Percentiles rank a stretch among this genome's conserved stretches.
Evolutionary conservation across 2,113 vertebrate species (phyloP).

Genomic region (Campylomormyrus tamandua): DNA sequence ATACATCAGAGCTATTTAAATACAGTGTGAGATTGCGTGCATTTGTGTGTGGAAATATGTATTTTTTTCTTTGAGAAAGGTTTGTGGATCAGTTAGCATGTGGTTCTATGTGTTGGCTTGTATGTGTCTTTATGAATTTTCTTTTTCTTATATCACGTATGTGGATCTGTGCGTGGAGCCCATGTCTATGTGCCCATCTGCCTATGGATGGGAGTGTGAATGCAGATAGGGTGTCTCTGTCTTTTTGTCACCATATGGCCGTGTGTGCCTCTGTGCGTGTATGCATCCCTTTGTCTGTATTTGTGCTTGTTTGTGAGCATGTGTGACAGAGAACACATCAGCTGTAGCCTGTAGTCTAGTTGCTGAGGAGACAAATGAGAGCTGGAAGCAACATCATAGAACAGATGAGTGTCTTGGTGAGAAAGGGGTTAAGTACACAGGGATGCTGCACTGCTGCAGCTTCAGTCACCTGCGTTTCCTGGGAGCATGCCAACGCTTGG

Average conservation of each 20-base stretch:
- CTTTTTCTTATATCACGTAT: neutral
- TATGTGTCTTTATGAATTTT: neutral
- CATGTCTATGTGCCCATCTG: neutral
- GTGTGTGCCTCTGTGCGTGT: neutral
- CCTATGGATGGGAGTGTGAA: neutral
- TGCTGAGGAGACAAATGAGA: neutral
- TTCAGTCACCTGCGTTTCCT: slow-evolving; percentile 27
- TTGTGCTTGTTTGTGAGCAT: neutral
- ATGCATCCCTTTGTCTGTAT: neutral
- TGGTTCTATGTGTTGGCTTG: neutral
- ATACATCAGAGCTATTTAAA: neutral
- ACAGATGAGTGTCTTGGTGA: neutral
- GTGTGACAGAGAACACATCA: neutral
- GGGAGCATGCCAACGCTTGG: slow-evolving; percentile 35
- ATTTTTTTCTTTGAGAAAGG: neutral
- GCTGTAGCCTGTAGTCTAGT: neutral
- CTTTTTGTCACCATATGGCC: neutral
- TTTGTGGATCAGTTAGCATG: neutral
- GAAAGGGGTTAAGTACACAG: slow-evolving; percentile 7
- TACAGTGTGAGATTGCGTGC: neutral
- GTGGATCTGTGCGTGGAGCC: neutral
- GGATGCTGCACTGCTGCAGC: slow-evolving; percentile 23
- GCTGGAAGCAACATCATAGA: neutral
- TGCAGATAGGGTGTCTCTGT: neutral
- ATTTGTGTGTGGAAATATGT: slow-evolving; percentile 6